Conservation (phyloP, 2,888 invertebrate species). For the Drosophila leonis region DNA sequence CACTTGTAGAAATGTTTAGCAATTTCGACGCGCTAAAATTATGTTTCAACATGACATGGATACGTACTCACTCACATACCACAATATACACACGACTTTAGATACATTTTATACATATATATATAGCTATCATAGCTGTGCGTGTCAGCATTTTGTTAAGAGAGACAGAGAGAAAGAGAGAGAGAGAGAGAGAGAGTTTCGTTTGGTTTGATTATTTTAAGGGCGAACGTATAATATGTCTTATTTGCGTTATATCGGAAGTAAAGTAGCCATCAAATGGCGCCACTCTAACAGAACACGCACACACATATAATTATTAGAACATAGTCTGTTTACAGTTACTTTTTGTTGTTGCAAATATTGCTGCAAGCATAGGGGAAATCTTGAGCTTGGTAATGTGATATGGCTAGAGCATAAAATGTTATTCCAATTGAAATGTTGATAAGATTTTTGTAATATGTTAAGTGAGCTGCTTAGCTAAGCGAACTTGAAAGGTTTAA, state of each 20-base stretch:
- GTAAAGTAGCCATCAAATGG: slow-evolving; percentile 25
- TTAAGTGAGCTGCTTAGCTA: neutral
- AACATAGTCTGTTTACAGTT: slow-evolving; percentile 3
- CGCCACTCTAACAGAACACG: slow-evolving; percentile 13
- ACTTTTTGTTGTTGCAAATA: neutral
- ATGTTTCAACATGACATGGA: slow-evolving; percentile 53
- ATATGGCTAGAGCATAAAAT: neutral
- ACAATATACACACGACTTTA: slow-evolving; percentile 4
- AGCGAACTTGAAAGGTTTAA: neutral
- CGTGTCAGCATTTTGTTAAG: slow-evolving; percentile 26
- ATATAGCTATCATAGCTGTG: slow-evolving; percentile 15
- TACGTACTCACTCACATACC: slow-evolving; percentile 7
- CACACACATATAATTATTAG: neutral
- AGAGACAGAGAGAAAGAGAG: neutral
- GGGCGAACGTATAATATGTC: slow-evolving; percentile 32
- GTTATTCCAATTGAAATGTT: neutral
- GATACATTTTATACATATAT: slow-evolving; percentile 13
- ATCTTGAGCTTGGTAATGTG: no score
- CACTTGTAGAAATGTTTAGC: slow-evolving; percentile 40
- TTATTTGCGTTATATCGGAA: slow-evolving; percentile 30
- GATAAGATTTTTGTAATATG: neutral
- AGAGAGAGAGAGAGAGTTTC: neutral
- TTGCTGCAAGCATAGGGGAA: neutral
- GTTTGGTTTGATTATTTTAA: slow-evolving; percentile 18
- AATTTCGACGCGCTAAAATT: slow-evolving; percentile 52